These are phyloP conservation scores for Trissolcus basalis DNA, from an alignment of 1,140 invertebrate genomes.

Conservation along the genomic window DNA sequence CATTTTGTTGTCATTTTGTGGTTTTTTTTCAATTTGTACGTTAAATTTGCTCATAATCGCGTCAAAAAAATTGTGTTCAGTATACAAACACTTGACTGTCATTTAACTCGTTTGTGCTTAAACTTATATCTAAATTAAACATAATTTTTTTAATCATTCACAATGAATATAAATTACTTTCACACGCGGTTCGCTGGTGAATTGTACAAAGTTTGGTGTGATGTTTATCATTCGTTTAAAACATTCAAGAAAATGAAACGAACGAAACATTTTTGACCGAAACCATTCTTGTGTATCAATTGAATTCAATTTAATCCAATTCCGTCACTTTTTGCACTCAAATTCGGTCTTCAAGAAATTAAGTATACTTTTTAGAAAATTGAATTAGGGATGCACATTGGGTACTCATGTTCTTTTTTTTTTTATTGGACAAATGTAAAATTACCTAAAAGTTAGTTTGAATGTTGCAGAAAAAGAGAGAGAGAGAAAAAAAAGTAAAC, in stretches of 20 bases:
- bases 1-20: neutral
- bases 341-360: too few species aligned
- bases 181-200: neutral
- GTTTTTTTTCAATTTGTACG: neutral
- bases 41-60: neutral
- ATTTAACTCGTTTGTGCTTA: constrained; percentile 28
- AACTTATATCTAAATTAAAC: constrained; percentile 30
- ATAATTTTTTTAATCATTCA: constrained; percentile 38
- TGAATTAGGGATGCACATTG: too few species aligned
- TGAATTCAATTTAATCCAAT: too few species aligned
- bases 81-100: constrained; percentile 14
- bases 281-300: too few species aligned
- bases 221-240: neutral
- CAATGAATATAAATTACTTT: constrained; percentile 46
- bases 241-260: neutral
- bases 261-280: too few species aligned
- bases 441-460: too few species aligned
- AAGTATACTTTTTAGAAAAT: too few species aligned
- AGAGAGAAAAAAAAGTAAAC: too few species aligned
- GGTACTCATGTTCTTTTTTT: too few species aligned
- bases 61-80: constrained; percentile 3
- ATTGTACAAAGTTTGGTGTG: neutral
- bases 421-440: too few species aligned
- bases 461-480: too few species aligned
- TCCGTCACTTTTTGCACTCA: too few species aligned